phyloP scores from a whole-genome alignment of 2,113 vertebrate species.

The Tragelaphus strepsiceros region DNA sequence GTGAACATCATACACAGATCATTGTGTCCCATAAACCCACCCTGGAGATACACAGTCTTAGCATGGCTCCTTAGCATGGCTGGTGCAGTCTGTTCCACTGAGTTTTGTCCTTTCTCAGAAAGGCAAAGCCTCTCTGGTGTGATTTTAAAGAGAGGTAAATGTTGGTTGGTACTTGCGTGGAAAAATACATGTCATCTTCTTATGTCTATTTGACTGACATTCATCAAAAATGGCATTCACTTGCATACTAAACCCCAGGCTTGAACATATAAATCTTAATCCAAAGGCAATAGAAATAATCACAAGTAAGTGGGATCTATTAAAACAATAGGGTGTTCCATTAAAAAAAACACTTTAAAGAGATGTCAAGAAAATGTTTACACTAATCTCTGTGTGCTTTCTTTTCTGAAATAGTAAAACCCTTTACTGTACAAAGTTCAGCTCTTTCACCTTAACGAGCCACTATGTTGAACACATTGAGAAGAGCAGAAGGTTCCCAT shows the following conservation, averaged over 20 bases:
- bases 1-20: neutral
- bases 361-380: neutral
- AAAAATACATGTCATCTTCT: neutral
- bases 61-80: neutral
- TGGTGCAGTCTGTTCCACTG: neutral
- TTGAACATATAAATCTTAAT: neutral
- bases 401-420: neutral
- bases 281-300: neutral
- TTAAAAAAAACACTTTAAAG: neutral
- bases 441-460: neutral
- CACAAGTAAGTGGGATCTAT: neutral
- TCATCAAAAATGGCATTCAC: neutral
- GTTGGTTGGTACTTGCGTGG: neutral
- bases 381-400: neutral
- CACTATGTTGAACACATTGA: neutral
- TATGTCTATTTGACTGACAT: neutral
- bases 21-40: neutral
- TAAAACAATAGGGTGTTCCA: neutral
- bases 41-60: neutral
- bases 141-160: neutral
- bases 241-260: fast-evolving
- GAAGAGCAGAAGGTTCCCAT: neutral
- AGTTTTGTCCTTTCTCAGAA: neutral
- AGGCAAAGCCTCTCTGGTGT: neutral
- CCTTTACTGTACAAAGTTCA: neutral